Evolutionary conservation across 2,113 vertebrate genomes (phyloP), one percentile per base, ranked within the genome.

Genomic region (Tragelaphus strepsiceros): DNA sequence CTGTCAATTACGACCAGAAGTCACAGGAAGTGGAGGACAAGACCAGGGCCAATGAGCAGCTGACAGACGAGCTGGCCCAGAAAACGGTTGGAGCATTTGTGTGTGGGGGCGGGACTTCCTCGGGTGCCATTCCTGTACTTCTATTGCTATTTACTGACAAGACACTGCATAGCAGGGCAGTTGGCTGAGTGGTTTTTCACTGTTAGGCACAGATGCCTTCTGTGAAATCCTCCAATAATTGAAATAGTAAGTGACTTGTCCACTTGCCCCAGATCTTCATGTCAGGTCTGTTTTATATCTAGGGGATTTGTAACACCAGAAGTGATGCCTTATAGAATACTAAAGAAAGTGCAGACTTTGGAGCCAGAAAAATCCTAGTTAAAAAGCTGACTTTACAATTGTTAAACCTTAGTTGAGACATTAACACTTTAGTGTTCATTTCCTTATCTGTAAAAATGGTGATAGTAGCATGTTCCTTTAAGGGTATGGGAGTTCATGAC

Each of bases 1-100:
- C 99, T 30, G 99, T 99, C 98, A 99, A 99, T 96, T 99, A 99
- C 0, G 99, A 99, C 98, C 99, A 99, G 98, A 99, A 99, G 98
- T 99, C 99, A 90, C 99, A 99, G 88, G 99, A 99, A 96, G 99
- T 99, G 95, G 99, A 99, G 98, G 99, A 99, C 97, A 99, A 99
- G 95, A 98, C 99, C 26, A 98, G 97, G 53, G 97, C 98, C 98
- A 99, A 99, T 28, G 98, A 99, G 80, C 99, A 99, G 98, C 99
- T 99, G 98, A 97, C 98, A 0, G 99, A 99, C 13, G 99, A 99
- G 96, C 99, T 99, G 98, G 98, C 99, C 10, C 99, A 99, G 98
- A 99, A 99, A 98, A 99, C 99, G 96, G 99, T 99, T 94, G 80
- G 98, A 2, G 2, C 35, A 13, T 83, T 87, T 92, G 24, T 87